Percentiles rank a stretch among this genome's conserved stretches.
These are phyloP conservation scores for Edolisoma coerulescens DNA, from an alignment of 2,113 vertebrate genomes.

Conservation along the genomic window DNA sequence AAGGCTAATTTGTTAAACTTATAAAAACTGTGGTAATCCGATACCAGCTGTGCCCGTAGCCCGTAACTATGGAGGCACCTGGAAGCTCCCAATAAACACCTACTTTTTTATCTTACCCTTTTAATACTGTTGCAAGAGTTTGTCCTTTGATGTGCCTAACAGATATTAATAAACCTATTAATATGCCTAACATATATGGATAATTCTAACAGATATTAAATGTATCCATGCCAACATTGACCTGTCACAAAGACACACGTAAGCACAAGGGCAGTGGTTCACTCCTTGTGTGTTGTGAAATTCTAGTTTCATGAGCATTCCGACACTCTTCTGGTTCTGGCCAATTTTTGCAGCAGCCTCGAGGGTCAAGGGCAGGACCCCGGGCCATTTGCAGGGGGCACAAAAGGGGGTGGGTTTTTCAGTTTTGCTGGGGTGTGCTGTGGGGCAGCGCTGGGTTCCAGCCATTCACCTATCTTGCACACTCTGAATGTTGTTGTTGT, in stretches of 20 bases:
- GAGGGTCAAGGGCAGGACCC: too few species aligned
- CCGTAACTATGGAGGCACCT: neutral
- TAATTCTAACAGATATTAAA: neutral
- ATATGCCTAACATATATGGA: neutral
- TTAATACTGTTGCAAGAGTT: neutral
- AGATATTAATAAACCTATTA: neutral
- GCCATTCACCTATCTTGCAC: neutral
- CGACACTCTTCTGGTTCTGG: neutral
- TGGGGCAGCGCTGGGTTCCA: accelerated
- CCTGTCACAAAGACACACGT: accelerated
- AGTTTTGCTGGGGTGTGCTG: neutral
- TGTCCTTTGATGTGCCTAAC: neutral
- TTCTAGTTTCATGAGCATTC: neutral
- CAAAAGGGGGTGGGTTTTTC: neutral
- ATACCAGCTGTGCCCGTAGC: neutral
- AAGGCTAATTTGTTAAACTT: neutral
- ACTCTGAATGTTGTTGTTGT: neutral
- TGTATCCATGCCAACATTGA: neutral
- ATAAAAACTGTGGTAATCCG: accelerated
- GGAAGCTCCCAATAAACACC: neutral
- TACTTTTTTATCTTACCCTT: neutral
- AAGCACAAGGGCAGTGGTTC: neutral
- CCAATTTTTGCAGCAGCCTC: neutral
- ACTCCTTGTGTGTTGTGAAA: neutral
- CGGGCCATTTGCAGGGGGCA: neutral